Base-by-base conservation (phyloP, 2,113 vertebrate genomes). In the Calyptommatus sinebrachiatus region DNA sequence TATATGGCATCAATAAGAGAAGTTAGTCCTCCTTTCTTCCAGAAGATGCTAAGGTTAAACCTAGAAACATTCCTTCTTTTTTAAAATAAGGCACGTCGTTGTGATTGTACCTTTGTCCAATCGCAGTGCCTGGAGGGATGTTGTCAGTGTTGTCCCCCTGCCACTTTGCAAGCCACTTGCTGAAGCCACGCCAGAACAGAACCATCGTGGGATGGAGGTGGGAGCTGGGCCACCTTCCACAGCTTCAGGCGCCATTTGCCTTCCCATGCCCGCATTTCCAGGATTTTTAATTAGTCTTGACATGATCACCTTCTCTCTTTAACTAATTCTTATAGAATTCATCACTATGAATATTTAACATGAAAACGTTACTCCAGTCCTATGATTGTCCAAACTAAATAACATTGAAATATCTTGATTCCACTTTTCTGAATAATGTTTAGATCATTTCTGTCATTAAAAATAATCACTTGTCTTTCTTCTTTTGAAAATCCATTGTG, bases 391-490 rank as follows among this genome's bases (percentile, higher is more conserved):
- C 21, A 81, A 11, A 71, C 79, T 77, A 26, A 24, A 69, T 73
- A 76, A 84, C 71, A 75, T 76, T 2, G 8, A 69, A 35, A 21
- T 87, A 72, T 76, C 69, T 46, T 66, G 21, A 78, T 86, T 80
- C 81, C 84, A 78, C 48, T 0, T 0, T 0, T 81, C 79, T 46
- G 63, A 45, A 83, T 62, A 66, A 53, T 88, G 5, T 46, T 71
- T 85, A 84, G 7, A 31, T 35, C 67, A 75, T 83, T 85, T 88
- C 70, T 85, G 48, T 57, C 35, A 20, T 80, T 82, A 62, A 86
- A 84, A 83, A n/a, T n/a, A 53, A 83, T 66, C 63, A 81, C 41
- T 1, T 21, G 71, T 31, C 82, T 83, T 46, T 87, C 50, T 18
- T 67, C 21, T n/a, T 83, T 73, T 18, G 79, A 80, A 73, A 81